Conservation (phyloP, 2,888 invertebrate genomes). For the Megalurothrips usitatus region DNA sequence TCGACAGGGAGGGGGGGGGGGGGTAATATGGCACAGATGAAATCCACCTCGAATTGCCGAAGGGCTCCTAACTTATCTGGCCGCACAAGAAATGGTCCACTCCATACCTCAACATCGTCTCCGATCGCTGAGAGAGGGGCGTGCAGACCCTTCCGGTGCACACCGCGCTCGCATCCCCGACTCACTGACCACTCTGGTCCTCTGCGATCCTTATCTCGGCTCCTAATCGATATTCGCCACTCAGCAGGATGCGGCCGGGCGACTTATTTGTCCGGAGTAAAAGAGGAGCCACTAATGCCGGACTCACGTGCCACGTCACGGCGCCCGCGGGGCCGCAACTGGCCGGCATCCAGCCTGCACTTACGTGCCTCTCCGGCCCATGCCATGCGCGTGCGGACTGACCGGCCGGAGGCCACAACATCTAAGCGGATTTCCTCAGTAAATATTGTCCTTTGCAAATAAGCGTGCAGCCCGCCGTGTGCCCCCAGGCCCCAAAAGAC, state of each 20-base stretch:
- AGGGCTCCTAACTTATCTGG: too few relatives aligned
- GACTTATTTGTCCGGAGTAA: background rate
- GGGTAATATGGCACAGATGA: background rate
- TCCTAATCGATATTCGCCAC: background rate
- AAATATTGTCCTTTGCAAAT: conserved; percentile 23
- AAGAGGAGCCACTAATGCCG: background rate
- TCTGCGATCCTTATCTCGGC: background rate
- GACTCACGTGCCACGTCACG: background rate
- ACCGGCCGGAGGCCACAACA: background rate
- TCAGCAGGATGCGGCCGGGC: background rate
- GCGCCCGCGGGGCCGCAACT: background rate
- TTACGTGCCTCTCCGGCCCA: background rate
- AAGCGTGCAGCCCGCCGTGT: background rate
- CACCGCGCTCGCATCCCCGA: background rate
- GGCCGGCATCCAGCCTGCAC: too few relatives aligned
- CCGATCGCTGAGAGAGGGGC: background rate
- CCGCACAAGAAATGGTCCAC: too few relatives aligned
- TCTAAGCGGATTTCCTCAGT: conserved; percentile 16
- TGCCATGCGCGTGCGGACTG: background rate
- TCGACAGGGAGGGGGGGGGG: background rate
- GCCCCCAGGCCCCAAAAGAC: too few relatives aligned
- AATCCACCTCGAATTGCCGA: too few relatives aligned
- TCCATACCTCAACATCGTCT: background rate
- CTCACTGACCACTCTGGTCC: conserved; percentile 1
- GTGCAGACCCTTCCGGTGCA: background rate